Evolutionary conservation across 2,888 invertebrate genomes (phyloP).

Genomic region (Elmis aenea): DNA sequence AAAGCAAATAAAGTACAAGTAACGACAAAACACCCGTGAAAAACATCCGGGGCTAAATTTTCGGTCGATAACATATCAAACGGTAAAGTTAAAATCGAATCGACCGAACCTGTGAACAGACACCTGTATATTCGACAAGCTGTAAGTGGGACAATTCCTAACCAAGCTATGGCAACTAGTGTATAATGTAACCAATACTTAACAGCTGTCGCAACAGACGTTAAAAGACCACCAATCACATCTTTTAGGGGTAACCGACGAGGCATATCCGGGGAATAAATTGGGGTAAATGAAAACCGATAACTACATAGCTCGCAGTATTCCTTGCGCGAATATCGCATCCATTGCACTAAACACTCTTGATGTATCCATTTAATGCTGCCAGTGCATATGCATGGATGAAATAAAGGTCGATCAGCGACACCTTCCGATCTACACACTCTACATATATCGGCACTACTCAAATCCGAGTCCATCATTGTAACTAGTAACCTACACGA

Average conservation of each 20-base stretch:
- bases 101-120: conserved; percentile 85
- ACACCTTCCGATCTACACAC: conserved; percentile 95
- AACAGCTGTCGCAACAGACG: conserved; percentile 86
- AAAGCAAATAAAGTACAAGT: conserved; percentile 94
- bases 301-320: conserved; percentile 98
- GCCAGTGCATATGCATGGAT: conserved; percentile 98
- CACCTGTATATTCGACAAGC: conserved; percentile 94
- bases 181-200: conserved; percentile 98
- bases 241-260: conserved; percentile 89
- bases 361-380: conserved; percentile 99
- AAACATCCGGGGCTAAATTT: conserved; percentile 87
- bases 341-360: conserved; percentile 98
- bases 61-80: conserved; percentile 91
- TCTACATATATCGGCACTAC: conserved; percentile 87
- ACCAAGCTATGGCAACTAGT: conserved; percentile 94
- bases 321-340: conserved; percentile 97
- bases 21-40: conserved; percentile 95
- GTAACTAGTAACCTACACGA: too few species aligned
- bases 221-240: conserved; percentile 83
- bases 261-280: conserved; percentile 99
- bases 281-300: conserved; percentile 96
- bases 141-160: conserved; percentile 92
- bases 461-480: conserved; percentile 47
- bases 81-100: conserved; percentile 79
- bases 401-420: conserved; percentile 88